These are phyloP conservation scores for Oreocharis arfaki DNA, from an alignment of 2,113 vertebrate species.

Conservation along the genomic window DNA sequence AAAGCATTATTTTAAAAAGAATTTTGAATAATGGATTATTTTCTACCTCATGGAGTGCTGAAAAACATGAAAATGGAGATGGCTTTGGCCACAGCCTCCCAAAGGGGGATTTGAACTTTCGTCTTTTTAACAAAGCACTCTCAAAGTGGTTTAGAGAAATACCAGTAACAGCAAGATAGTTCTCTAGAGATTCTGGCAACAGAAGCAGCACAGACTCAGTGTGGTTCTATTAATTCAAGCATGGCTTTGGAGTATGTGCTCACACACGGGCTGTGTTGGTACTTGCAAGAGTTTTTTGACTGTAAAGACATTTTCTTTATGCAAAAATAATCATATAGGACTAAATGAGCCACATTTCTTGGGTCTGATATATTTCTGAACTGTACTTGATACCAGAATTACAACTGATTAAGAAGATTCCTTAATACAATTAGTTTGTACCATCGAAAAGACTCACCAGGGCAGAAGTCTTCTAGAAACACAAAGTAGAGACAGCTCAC, in stretches of 20 bases:
- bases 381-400: background rate
- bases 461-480: background rate
- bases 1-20: background rate
- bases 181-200: background rate
- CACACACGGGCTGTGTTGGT: background rate
- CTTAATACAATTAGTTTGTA: background rate
- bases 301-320: background rate
- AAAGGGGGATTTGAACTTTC: background rate
- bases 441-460: background rate
- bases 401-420: background rate
- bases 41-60: background rate
- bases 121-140: constrained; percentile 15
- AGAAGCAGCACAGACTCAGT: background rate
- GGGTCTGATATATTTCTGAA: background rate
- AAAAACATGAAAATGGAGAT: background rate
- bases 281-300: background rate
- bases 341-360: background rate
- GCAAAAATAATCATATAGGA: background rate
- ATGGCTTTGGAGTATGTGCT: background rate
- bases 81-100: background rate
- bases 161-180: background rate
- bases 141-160: background rate
- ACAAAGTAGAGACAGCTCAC: background rate
- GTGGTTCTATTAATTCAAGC: background rate
- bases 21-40: background rate